These are phyloP conservation scores for Stegodyphus dumicola DNA, from an alignment of 1,140 invertebrate genomes.

Conservation along the genomic window DNA sequence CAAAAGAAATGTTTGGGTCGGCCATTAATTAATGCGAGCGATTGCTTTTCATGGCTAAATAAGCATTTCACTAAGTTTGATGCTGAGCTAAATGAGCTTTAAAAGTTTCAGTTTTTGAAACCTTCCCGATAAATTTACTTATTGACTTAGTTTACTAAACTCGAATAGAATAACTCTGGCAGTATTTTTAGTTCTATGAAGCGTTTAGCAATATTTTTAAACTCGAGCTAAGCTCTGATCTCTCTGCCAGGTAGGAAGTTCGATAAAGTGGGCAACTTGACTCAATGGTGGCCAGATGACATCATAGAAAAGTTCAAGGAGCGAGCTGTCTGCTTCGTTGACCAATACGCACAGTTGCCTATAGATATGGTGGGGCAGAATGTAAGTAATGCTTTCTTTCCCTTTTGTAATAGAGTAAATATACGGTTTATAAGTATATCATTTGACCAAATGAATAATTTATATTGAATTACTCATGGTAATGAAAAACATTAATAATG, in stretches of 20 bases:
- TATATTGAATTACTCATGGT: not conserved
- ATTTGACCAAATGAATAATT: not conserved
- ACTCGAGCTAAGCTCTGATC: not conserved
- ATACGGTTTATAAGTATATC: no score
- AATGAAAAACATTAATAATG: no score
- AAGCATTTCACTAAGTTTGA: no score
- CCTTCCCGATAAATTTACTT: no score
- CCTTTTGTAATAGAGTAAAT: not conserved
- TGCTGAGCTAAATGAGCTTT: no score
- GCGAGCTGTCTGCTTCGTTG: conserved; percentile 74
- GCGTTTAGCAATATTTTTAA: not conserved
- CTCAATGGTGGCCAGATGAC: conserved; percentile 76
- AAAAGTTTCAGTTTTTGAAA: no score
- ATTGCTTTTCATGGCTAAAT: no score
- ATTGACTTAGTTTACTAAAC: no score
- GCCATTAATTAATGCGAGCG: no score
- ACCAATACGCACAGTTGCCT: conserved; percentile 71
- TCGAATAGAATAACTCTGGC: no score
- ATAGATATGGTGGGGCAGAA: conserved; percentile 67
- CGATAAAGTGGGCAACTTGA: conserved; percentile 87
- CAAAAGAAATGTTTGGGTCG: no score
- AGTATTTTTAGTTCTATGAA: no score
- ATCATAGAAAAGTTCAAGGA: conserved; percentile 73
- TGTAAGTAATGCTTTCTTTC: conserved; percentile 63
- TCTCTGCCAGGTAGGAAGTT: conserved; percentile 74